A percentile compares a stretch with the other conserved stretches of the same genome.
These are phyloP conservation scores for Scopus umbretta DNA, from an alignment of 2,113 vertebrate species.

Conservation along the genomic window DNA sequence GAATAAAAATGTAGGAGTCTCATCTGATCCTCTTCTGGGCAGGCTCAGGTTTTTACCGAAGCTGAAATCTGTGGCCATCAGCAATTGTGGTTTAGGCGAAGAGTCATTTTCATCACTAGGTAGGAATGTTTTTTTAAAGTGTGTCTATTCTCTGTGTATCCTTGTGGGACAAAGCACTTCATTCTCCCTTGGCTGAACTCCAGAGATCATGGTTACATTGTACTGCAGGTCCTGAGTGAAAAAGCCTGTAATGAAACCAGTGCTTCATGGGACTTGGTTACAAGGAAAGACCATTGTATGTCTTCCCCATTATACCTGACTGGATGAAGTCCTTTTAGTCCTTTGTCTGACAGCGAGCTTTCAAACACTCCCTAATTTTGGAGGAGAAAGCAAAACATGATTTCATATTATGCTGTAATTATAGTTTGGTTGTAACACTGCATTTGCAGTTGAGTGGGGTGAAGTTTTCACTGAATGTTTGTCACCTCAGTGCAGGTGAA, in stretches of 20 bases:
- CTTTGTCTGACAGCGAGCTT: neutral
- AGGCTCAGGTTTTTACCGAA: constrained; percentile 76
- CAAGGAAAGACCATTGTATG: neutral
- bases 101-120: constrained; percentile 78
- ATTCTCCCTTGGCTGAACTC: neutral
- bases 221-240: neutral
- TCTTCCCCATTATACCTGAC: neutral
- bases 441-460: neutral
- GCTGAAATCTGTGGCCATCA: constrained; percentile 75
- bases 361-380: neutral
- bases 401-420: neutral
- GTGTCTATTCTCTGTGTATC: neutral
- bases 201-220: neutral
- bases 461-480: neutral
- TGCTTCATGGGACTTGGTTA: neutral
- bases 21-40: constrained; percentile 72
- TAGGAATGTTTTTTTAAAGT: constrained; percentile 43
- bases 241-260: neutral
- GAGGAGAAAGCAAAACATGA: neutral
- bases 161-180: neutral
- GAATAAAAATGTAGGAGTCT: constrained; percentile 77
- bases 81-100: constrained; percentile 74
- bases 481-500: neutral
- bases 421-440: neutral
- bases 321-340: neutral